Evolutionary conservation across 2,797 vertebrate genomes (phyloP), one percentile per base, ranked within the genome.

Genomic region (Pseudochromis fuscus): DNA sequence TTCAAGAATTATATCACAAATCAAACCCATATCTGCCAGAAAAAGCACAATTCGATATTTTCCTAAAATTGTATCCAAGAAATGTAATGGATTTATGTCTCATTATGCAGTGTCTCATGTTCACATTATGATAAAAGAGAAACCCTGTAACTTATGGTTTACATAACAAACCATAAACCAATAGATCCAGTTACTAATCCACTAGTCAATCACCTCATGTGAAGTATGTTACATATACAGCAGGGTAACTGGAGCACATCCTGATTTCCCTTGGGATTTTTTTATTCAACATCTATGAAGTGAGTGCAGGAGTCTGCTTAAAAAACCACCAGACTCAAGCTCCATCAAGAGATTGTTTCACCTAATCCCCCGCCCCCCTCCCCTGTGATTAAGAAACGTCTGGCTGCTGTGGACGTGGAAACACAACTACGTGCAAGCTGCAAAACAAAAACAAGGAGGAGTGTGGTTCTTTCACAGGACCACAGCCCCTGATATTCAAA

Each of bases 401-500:
- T 74, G 71, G 49, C 67, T 53, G 28, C 16, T n/a, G n/a, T n/a
- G 44, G 56, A 46, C 46, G 13, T 21, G 35, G 35, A 74, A 64
- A 23, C 5, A 24, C 12, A 19, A 33, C 13, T 2, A 16, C 48
- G 64, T 38, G 35, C 15, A 15, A 24, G 18, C 28, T 27, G 45
- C 45, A 30, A 53, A 65, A 64, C 30, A 65, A 59, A 75, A 78
- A 51, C 50, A 68, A 25, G 9, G 18, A 21, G 8, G 16, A 1
- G 21, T 19, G 57, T 12, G n/a, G 25, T 18, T 50, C 37, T 49
- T 31, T 73, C 52, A 23, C 28, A 24, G 4, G 6, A 38, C 56
- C 5, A 0, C 65, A 53, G 52, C 9, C 59, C 16, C 33, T 51
- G 23, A 77, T 73, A 94, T 88, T 82, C 91, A 93, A 93, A 93